Base-by-base conservation (phyloP, 30 jellyfish, hydroid and myxozoan species). In the Nemopilema nomurai region DNA sequence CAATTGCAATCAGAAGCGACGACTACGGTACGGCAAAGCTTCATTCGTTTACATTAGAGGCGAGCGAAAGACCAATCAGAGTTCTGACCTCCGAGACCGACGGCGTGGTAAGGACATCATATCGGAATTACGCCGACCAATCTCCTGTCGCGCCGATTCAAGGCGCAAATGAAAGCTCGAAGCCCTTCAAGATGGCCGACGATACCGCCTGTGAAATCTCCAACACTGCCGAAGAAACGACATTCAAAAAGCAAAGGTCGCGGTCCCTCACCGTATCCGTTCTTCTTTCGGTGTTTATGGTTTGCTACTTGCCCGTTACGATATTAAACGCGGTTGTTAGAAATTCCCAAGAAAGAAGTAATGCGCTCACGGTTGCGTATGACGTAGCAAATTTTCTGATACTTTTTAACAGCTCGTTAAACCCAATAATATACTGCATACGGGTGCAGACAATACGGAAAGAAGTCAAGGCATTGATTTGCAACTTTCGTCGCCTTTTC, bases 341-440 rank as follows among this genome's bases (percentile, higher is more conserved):
- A 16, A 21, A 26, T 1, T 18, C 67, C 18, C 24, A 31, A 4
- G 0, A 30, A 23, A 26, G 31, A 18, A 1, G 9, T 1, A 20
- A n/a, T 18, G 21, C 74, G n/a, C 73, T 65, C 13, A 53, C 23
- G 1, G 31, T 67, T 21, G 73, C 30, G 1, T 25, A 80, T 26
- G 28, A 28, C 16, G 64, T 80, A 81, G 53, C 41, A 18, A 66
- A 80, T 49, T 66, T 80, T 8, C 51, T 67, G 9, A 25, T 80
- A 17, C 8, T 80, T 4, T 62, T 80, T 16, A 80, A 80, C 51
- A 80, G 89, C 62, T 80, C 81, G 21, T 3, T 80, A 66, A 80
- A 80, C 29, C 89, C 89, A 41, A 68, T 80, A 18, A 80, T 80
- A 9, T 80, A 80, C 89, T 80, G 89, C 31, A 62, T 77, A 23